Conservation (phyloP, 2,113 vertebrate species). For the Xenopus borealis region DNA sequence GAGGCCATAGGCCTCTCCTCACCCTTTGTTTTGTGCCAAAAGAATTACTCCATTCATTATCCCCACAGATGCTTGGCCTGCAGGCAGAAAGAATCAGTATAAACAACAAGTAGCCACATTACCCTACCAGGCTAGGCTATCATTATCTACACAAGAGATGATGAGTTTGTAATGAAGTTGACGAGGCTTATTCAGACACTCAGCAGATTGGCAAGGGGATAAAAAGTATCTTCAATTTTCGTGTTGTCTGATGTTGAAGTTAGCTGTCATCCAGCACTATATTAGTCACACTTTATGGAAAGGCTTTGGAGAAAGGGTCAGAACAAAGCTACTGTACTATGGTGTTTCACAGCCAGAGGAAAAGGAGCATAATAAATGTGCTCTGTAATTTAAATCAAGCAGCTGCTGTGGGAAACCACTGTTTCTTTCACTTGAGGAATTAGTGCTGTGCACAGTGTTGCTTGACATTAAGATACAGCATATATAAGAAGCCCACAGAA, state of each 20-base stretch:
- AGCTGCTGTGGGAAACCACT: conserved; percentile 72
- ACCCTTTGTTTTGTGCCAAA: conserved; percentile 85
- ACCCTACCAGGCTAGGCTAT: conserved; percentile 74
- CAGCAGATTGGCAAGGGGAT: conserved; percentile 78
- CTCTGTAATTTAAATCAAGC: conserved; percentile 85
- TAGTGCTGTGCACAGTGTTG: conserved; percentile 66
- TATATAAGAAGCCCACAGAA: conserved; percentile 68
- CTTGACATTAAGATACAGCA: conserved; percentile 68
- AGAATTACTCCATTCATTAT: conserved; percentile 88
- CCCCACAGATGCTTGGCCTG: conserved; percentile 82
- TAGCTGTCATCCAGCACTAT: conserved; percentile 79
- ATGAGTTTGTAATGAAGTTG: conserved; percentile 86
- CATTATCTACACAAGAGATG: conserved; percentile 87
- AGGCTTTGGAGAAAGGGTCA: conserved; percentile 79
- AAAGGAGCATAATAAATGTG: conserved; percentile 80
- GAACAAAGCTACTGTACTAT: conserved; percentile 81
- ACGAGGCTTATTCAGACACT: conserved; percentile 83
- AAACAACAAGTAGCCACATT: conserved; percentile 82
- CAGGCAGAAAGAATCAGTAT: conserved; percentile 80
- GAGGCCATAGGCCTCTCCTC: conserved; percentile 78
- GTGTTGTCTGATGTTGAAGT: conserved; percentile 82
- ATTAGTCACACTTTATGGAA: conserved; percentile 82
- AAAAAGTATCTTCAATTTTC: conserved; percentile 88
- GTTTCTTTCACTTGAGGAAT: conserved; percentile 76
- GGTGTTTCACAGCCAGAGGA: conserved; percentile 82